Percentiles rank a stretch among this genome's conserved stretches.
phyloP scores from a whole-genome alignment of 64 coral and sea anemone species.

The Platygyra sinensis region DNA sequence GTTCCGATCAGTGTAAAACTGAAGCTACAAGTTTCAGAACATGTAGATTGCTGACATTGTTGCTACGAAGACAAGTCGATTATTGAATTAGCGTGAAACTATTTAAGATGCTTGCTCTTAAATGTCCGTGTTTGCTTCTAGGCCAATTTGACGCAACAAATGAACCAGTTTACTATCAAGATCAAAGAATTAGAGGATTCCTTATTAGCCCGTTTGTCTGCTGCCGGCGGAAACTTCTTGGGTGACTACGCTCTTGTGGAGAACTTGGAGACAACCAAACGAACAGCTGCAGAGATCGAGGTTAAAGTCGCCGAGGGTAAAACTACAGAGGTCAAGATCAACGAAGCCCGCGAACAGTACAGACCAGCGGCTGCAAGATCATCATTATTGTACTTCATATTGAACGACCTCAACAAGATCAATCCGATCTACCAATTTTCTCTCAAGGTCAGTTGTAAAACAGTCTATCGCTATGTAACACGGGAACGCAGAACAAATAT shows the following conservation, averaged over 20 bases:
- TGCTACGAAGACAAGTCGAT: too few species aligned
- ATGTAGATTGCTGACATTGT: too few species aligned
- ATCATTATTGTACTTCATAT: slow-evolving; percentile 93
- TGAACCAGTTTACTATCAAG: slow-evolving; percentile 96
- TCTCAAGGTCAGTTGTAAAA: slow-evolving; percentile 76
- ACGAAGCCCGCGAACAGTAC: slow-evolving; percentile 98
- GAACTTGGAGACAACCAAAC: slow-evolving; percentile 97
- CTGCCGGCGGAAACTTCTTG: slow-evolving; percentile 96
- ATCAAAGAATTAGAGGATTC: slow-evolving; percentile 98
- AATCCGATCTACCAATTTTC: slow-evolving; percentile 99
- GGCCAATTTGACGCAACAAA: slow-evolving; percentile 98
- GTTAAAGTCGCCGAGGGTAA: slow-evolving; percentile 94
- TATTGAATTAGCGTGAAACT: background rate
- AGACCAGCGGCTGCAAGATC: slow-evolving; percentile 94
- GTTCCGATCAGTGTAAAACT: too few species aligned
- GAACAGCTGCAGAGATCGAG: slow-evolving; percentile 97
- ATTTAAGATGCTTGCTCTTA: background rate
- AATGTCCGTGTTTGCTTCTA: background rate
- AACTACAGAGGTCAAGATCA: slow-evolving; percentile 92
- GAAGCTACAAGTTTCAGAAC: too few species aligned
- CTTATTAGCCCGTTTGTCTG: slow-evolving; percentile 89
- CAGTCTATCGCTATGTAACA: background rate
- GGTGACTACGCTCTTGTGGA: slow-evolving; percentile 98
- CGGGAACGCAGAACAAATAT: too few species aligned
- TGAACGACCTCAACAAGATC: slow-evolving; percentile 99